Conservation (phyloP, 2,888 invertebrate genomes). For the Ctenicera cuprea region DNA sequence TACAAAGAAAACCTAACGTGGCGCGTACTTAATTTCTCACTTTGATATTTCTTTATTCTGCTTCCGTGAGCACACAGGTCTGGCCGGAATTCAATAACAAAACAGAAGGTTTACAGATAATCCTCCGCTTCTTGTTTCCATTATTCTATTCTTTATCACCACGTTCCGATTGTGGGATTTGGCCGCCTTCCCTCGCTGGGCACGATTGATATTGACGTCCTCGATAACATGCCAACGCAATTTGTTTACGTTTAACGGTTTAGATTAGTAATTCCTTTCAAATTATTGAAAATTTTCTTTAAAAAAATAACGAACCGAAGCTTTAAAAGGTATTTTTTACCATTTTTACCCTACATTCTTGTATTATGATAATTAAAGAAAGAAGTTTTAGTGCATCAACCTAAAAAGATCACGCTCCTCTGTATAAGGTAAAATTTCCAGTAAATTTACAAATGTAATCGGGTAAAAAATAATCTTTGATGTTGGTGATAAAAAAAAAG, state of each 20-base stretch:
- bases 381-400: no score
- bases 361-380: no score
- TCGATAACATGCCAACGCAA: slow-evolving; percentile 33
- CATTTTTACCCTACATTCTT: no score
- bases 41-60: slow-evolving; percentile 43
- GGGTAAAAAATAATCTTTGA: no score
- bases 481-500: no score
- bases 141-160: slow-evolving; percentile 53
- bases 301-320: no score
- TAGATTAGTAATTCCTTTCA: slow-evolving; percentile 2
- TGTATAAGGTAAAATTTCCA: no score
- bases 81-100: slow-evolving; percentile 63
- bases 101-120: slow-evolving; percentile 61
- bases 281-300: not conserved
- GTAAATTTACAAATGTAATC: no score
- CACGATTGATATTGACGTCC: slow-evolving; percentile 50
- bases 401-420: no score
- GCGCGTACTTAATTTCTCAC: slow-evolving; percentile 39
- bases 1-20: slow-evolving; percentile 17
- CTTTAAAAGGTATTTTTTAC: no score
- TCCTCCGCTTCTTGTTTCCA: slow-evolving; percentile 56
- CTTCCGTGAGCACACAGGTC: slow-evolving; percentile 45
- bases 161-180: slow-evolving; percentile 53
- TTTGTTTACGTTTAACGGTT: slow-evolving; percentile 16
- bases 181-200: slow-evolving; percentile 28